Evolutionary conservation across 2,888 invertebrate species (phyloP).

Genomic region (Frankliniella fusca): DNA sequence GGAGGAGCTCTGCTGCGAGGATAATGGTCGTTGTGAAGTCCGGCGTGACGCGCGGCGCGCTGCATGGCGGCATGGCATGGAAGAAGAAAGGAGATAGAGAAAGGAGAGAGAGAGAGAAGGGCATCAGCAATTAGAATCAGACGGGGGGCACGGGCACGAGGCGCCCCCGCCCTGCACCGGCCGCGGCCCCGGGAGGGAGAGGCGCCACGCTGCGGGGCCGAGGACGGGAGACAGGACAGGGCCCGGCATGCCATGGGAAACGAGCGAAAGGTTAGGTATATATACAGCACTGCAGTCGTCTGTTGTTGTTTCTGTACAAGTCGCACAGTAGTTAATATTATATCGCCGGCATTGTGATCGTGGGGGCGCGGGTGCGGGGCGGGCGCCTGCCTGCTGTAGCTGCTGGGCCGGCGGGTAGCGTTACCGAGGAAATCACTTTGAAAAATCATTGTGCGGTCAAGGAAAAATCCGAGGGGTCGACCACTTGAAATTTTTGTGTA

Average conservation of each 20-base stretch:
- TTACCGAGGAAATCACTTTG: too few relatives aligned
- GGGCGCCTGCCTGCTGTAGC: too few relatives aligned
- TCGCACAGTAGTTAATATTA: too few relatives aligned
- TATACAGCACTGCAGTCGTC: background rate
- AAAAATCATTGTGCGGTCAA: too few relatives aligned
- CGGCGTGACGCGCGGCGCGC: background rate
- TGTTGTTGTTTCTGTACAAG: too few relatives aligned
- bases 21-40: background rate
- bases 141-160: background rate
- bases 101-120: background rate
- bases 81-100: background rate
- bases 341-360: too few relatives aligned
- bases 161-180: background rate
- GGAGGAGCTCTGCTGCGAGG: background rate
- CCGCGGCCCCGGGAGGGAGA: background rate
- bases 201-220: too few relatives aligned
- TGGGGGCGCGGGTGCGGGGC: too few relatives aligned
- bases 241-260: background rate
- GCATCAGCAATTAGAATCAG: slow-evolving; percentile 23
- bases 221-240: too few relatives aligned
- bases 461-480: too few relatives aligned
- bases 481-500: too few relatives aligned
- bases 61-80: background rate
- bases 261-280: slow-evolving; percentile 4
- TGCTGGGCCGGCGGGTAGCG: too few relatives aligned